Base-by-base conservation (phyloP, 2,113 vertebrate species). In the Cyanocitta stelleri region DNA sequence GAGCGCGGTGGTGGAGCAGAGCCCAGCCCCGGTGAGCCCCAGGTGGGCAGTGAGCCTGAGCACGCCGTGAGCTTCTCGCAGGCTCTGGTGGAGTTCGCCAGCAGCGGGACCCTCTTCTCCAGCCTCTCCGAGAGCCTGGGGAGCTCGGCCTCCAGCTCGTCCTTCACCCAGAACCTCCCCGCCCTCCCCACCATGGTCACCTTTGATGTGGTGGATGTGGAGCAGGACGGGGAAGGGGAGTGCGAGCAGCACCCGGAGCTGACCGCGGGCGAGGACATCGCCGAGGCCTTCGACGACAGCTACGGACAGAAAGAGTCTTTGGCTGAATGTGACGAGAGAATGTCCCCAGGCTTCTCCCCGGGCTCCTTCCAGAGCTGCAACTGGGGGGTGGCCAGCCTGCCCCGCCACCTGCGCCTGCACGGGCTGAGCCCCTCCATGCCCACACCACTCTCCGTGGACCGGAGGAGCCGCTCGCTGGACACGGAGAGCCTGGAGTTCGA, bases 151-250 rank as follows among this genome's bases (percentile, higher is more conserved):
- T 98, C 98, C 0, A 98, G 98, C 81, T 98, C 98, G 0, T 98
- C 98, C 46, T 99, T 99, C 90, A 98, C 99, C 64, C 98, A 99
- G 83, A 99, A 98, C 86, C 98, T 99, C 64, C 98, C 98, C 8
- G 98, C 98, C 76, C 98, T 99, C 46, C 99, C 99, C 4, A 98
- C 99, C 58, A 99, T 99, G 96, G 99, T 99, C 81, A 99, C 99
- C 3, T 99, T 99, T 29, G 99, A 99, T 27, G 98, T 99, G 0
- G 99, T 99, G 6, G 99, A 99, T 9, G 98, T 99, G 97, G 99
- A 99, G 91, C 98, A 98, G 58, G 99, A 99, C 69, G 99, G 99
- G 1, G 99, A 99, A 94, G 99, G 99, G 2, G 99, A 99, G 87
- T 99, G 99, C 6, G 99, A 99, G 72, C 98, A 99, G 89, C 99